Percentiles rank a stretch among this genome's conserved stretches.
Conservation (phyloP, 1,140 invertebrate species). For the Antheraea pernyi region DNA sequence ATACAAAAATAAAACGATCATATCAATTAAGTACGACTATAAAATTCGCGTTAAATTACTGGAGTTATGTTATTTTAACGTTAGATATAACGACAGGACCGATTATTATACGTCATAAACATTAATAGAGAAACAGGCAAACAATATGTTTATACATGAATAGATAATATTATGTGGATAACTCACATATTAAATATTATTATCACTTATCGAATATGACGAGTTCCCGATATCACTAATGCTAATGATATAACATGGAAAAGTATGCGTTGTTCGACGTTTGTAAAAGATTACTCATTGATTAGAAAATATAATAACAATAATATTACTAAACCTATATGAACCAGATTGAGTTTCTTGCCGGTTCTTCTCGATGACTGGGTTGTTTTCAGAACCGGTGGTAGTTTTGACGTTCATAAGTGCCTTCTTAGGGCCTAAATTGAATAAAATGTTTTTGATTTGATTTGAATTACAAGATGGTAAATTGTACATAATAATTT, state of each 20-base stretch:
- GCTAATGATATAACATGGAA: not conserved
- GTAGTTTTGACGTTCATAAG: no score
- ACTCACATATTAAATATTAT: not conserved
- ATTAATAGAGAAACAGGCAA: not conserved
- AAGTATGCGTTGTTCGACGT: slow-evolving; percentile 2
- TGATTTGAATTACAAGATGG: no score
- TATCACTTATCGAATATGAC: not conserved
- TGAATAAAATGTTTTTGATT: no score
- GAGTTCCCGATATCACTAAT: not conserved
- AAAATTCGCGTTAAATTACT: slow-evolving; percentile 8
- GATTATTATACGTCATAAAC: slow-evolving; percentile 4
- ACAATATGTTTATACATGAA: not conserved
- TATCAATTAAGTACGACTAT: slow-evolving; percentile 9
- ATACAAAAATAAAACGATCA: slow-evolving; percentile 2
- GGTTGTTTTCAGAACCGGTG: no score
- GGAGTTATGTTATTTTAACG: slow-evolving; percentile 13
- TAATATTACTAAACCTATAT: no score
- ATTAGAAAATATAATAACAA: no score
- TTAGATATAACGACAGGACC: not conserved
- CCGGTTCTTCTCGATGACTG: no score
- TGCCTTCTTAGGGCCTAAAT: no score
- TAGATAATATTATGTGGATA: not conserved
- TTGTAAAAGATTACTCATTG: no score
- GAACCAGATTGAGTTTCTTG: no score
- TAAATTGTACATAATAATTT: no score